Base-by-base conservation (phyloP, 2,797 vertebrate species). In the Sebastiscus tertius region DNA sequence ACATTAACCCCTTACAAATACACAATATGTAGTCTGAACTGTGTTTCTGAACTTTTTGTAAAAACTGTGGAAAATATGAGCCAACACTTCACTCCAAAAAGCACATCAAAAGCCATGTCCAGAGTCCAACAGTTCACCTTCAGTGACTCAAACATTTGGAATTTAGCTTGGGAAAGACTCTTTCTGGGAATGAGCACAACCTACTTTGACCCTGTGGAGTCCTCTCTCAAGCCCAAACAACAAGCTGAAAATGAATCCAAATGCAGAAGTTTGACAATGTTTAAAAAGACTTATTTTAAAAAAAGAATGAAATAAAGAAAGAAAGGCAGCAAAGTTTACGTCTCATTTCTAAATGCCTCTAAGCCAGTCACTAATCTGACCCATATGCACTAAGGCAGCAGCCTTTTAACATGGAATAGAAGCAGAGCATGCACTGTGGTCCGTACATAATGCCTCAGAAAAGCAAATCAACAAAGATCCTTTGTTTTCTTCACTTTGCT, bases 81-180 rank as follows among this genome's bases (percentile, higher is more conserved):
- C 2, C n/a, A 68, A 20, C 13, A 60, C 14, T 65, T 49, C n/a
- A 63, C 71, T 77, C 66, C 14, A 16, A 56, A 79, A 36, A 5
- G 3, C 31, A 61, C 20, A 60, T 49, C 14, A 20, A 33, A 75
- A 82, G 79, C 39, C 46, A 73, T 52, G 54, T 81, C 54, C 46
- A 71, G 46, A 63, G 62, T 79, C 63, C 24, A 55, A 81, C 71
- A 34, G 55, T 71, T 87, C 77, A 91, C 83, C 71, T 89, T 65
- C 86, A 65, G 84, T 93, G 92, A 94, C 83, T 93, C 92, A 94
- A 92, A 90, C 82, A 77, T 78, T 77, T 86, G 91, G 91, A 91
- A 94, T 92, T 89, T 76, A 77, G 69, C 67, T 85, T 39, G 79
- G 66, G 74, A 85, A 82, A 88, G 39, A 87, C 73, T 74, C 79